Evolutionary conservation across 2,113 vertebrate species (phyloP).

Genomic region (Dromas ardeola): DNA sequence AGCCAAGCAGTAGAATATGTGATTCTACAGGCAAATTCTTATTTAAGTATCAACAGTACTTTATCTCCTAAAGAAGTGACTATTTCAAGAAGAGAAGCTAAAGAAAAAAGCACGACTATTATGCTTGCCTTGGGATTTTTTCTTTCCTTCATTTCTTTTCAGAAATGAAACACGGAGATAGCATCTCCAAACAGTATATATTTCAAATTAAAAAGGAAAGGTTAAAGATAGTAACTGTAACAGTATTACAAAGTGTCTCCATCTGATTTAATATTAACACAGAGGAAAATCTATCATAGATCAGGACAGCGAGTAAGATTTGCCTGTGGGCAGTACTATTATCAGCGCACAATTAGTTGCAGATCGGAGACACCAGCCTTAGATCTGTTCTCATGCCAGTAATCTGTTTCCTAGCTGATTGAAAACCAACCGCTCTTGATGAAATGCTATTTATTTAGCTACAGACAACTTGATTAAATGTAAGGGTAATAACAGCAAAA

Average conservation of each 20-base stretch:
- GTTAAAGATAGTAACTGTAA: not conserved
- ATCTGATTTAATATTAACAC: conserved; percentile 30
- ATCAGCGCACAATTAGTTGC: conserved; percentile 29
- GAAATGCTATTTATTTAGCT: conserved; percentile 54
- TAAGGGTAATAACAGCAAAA: conserved; percentile 33
- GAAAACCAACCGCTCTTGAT: not conserved
- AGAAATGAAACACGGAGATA: not conserved
- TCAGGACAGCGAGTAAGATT: conserved; percentile 20
- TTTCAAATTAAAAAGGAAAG: not conserved
- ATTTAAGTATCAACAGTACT: not conserved
- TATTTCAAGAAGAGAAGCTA: not conserved
- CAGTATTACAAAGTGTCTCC: not conserved
- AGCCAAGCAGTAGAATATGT: not conserved
- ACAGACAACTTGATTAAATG: conserved; percentile 38
- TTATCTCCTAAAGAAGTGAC: not conserved
- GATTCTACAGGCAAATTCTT: not conserved
- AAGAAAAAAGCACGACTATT: not conserved
- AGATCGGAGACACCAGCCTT: conserved; percentile 22
- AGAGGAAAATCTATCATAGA: conserved; percentile 26
- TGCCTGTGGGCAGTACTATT: conserved; percentile 35
- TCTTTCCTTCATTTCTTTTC: not conserved
- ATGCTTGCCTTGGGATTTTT: not conserved
- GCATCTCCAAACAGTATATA: not conserved
- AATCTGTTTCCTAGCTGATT: conserved; percentile 25
- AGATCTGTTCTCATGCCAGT: not conserved